Evolutionary conservation across 2,888 invertebrate genomes (phyloP), one percentile per base, ranked within the genome.

Genomic region (Alviniconcha strummeri): DNA sequence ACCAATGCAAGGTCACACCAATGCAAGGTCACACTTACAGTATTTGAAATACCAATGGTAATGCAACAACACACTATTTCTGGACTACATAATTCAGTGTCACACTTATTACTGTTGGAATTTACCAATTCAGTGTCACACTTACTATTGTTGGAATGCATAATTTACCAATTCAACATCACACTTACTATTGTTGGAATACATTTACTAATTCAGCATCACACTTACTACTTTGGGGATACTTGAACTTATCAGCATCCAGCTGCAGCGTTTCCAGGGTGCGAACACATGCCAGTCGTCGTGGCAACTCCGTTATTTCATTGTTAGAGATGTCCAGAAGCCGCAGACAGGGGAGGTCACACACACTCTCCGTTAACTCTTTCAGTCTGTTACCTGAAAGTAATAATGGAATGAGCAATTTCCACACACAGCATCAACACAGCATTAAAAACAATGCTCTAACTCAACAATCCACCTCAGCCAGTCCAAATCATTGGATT

Each of bases 251-350:
- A 82, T 95, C 94, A 86, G 93, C 93, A 94, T 97, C 96, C 84
- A 96, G 91, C 87, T 95, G 94, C 88, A 97, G 94, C 79, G 94
- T 94, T 85, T 94, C 94, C 87, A 97, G 94, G 91, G 95, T 95
- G 89, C 95, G 95, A 88, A 96, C 95, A 88, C 95, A 95, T 90
- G 96, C 96, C 87, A 97, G 91, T 87, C 96, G 95, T 88, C 95
- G 95, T 7, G 93, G 93, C 80, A 94, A 88, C 56, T 80, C 74
- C 15, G 87, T 90, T n/a, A 94, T 87, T 75, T 90, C 88, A 88
- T 93, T 93, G 52, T 89, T 84, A 19, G 90, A 88, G 36, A 93
- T 88, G 85, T 93, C 92, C 78, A 93, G 87, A 19, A 89, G 87
- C 55, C 92, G 87, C 77, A 93, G 86, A 60, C 88, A 87, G 15